Conservation (phyloP, 2,888 invertebrate species). For the Drosophila greeni region DNA sequence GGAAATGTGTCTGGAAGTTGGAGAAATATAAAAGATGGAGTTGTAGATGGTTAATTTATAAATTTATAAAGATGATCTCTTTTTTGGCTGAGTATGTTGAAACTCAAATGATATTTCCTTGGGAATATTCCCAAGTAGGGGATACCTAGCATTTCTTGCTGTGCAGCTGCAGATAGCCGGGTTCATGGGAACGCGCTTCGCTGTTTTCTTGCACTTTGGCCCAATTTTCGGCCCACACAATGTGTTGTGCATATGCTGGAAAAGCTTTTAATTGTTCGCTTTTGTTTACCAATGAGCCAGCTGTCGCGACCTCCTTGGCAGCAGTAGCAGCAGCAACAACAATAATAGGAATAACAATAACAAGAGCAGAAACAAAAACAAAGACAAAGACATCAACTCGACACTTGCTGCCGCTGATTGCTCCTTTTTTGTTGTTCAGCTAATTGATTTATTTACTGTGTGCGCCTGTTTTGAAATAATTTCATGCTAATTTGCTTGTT, state of each 20-base stretch:
- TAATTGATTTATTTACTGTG: slow-evolving; percentile 71
- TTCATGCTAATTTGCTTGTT: slow-evolving; percentile 72
- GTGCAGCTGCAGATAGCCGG: slow-evolving; percentile 20
- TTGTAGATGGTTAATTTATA: not conserved
- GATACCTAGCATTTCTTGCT: not conserved
- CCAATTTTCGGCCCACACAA: slow-evolving; percentile 56
- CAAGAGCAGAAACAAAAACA: not conserved
- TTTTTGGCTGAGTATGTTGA: no score
- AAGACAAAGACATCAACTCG: slow-evolving; percentile 21
- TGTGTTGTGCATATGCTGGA: slow-evolving; percentile 61
- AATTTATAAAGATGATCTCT: not conserved
- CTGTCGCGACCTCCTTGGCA: slow-evolving; percentile 53
- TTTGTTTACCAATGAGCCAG: slow-evolving; percentile 66
- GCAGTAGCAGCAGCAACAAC: slow-evolving; percentile 3
- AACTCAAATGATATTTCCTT: no score
- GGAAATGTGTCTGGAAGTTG: not conserved
- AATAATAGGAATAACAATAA: slow-evolving; percentile 4
- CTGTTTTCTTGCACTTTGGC: slow-evolving; percentile 51
- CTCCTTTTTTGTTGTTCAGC: slow-evolving; percentile 48
- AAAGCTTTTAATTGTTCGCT: slow-evolving; percentile 66
- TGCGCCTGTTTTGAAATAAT: slow-evolving; percentile 66
- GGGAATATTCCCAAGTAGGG: no score
- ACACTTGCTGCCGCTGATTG: slow-evolving; percentile 33
- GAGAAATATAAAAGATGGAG: no score
- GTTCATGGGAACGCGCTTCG: slow-evolving; percentile 37